These are phyloP conservation scores for Benitochromis conjunctus DNA, from an alignment of 2,113 vertebrate species.

Conservation along the genomic window DNA sequence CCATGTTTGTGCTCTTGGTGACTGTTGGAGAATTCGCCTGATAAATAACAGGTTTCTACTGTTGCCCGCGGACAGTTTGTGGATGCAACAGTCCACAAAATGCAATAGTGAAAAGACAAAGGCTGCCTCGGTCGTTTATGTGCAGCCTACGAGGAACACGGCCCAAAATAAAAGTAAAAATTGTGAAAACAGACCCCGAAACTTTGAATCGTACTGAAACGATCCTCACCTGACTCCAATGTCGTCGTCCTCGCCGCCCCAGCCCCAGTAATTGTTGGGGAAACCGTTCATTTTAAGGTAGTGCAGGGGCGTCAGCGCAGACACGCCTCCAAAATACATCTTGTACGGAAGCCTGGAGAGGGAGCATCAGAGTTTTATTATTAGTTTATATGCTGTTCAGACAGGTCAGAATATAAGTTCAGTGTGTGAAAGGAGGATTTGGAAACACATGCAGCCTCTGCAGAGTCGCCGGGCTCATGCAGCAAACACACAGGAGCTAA, in stretches of 20 bases:
- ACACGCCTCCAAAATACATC: constrained; percentile 80
- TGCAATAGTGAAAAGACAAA: not conserved
- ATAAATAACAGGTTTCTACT: not conserved
- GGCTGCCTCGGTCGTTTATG: not conserved
- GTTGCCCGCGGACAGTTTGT: not conserved
- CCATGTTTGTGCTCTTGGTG: not conserved
- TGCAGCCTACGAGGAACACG: not conserved
- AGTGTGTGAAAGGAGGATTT: not conserved
- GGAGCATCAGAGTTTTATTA: not conserved
- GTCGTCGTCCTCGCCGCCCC: constrained; percentile 81
- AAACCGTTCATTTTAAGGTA: constrained; percentile 83
- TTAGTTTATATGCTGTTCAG: not conserved
- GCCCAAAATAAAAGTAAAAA: not conserved
- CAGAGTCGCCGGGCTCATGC: not conserved
- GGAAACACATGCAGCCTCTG: rapidly evolving
- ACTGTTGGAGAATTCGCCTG: not conserved
- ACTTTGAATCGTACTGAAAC: not conserved
- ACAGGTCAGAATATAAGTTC: not conserved
- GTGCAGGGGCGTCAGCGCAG: constrained; percentile 74
- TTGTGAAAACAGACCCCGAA: too few species aligned
- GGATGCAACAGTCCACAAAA: not conserved
- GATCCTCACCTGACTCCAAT: constrained; percentile 74
- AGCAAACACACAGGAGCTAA: not conserved
- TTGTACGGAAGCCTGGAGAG: constrained; percentile 75
- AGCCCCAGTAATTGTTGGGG: constrained; percentile 80